Conservation (phyloP, 2,888 invertebrate genomes). For the Papilio gigon region DNA sequence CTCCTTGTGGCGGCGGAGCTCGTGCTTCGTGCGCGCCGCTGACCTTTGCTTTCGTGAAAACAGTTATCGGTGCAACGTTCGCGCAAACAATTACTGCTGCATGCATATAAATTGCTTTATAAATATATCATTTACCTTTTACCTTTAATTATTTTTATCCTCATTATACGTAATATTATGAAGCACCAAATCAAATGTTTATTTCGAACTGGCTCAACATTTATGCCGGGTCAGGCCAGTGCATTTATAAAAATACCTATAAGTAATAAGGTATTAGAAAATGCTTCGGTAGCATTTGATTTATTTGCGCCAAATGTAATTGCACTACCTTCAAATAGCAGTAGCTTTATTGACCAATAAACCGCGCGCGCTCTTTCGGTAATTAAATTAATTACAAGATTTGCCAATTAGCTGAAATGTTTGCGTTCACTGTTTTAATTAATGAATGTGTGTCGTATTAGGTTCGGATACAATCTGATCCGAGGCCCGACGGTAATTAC, state of each 20-base stretch:
- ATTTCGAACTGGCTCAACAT: not conserved
- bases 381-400: constrained; percentile 72
- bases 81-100: not conserved
- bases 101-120: not conserved
- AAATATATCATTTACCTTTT: too few species aligned
- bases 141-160: not conserved
- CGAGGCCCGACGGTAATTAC: constrained; percentile 76
- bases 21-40: constrained; percentile 19
- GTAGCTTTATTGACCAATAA: constrained; percentile 36
- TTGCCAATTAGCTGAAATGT: constrained; percentile 70
- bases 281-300: constrained; percentile 7
- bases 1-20: constrained; percentile 11
- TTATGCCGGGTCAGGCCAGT: not conserved
- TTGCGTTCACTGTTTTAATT: constrained; percentile 69
- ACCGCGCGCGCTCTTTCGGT: constrained; percentile 30
- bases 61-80: constrained; percentile 1
- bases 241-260: not conserved
- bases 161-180: not conserved
- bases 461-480: constrained; percentile 77
- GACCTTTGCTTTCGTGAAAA: constrained; percentile 35
- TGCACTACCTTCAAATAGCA: constrained; percentile 12
- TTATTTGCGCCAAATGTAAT: constrained; percentile 1
- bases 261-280: not conserved
- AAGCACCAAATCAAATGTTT: not conserved
- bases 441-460: constrained; percentile 77